These are phyloP conservation scores for Equus przewalskii DNA, from an alignment of 2,113 vertebrate genomes.

Conservation along the genomic window DNA sequence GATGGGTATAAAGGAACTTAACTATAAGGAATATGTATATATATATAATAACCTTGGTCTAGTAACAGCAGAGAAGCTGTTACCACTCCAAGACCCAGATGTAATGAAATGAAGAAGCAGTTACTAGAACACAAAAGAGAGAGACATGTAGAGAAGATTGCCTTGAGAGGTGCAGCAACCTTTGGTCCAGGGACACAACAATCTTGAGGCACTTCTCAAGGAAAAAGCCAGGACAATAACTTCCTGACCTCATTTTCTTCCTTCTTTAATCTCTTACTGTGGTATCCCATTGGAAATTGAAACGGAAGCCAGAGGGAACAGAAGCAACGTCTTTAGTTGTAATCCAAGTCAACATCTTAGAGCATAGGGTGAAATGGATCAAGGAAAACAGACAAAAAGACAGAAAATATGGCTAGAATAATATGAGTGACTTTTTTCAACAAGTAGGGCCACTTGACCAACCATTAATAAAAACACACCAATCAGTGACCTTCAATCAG, in stretches of 20 bases:
- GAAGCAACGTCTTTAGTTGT: not conserved
- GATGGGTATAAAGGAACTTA: not conserved
- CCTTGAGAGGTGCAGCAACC: not conserved
- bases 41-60: not conserved
- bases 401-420: not conserved
- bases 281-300: not conserved
- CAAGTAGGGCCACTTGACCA: not conserved
- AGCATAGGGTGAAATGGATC: not conserved
- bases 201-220: not conserved
- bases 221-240: not conserved
- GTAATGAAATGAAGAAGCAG: not conserved
- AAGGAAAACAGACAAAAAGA: not conserved
- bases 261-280: not conserved
- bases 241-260: not conserved
- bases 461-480: not conserved
- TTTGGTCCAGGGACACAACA: not conserved
- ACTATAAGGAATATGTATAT: not conserved
- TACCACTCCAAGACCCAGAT: not conserved
- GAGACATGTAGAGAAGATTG: not conserved
- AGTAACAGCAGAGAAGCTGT: not conserved
- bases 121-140: not conserved
- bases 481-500: not conserved
- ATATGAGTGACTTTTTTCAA: not conserved
- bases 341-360: not conserved
- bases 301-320: not conserved